phyloP scores from a whole-genome alignment of 1,140 invertebrate species.

The Drosophila kikkawai region DNA sequence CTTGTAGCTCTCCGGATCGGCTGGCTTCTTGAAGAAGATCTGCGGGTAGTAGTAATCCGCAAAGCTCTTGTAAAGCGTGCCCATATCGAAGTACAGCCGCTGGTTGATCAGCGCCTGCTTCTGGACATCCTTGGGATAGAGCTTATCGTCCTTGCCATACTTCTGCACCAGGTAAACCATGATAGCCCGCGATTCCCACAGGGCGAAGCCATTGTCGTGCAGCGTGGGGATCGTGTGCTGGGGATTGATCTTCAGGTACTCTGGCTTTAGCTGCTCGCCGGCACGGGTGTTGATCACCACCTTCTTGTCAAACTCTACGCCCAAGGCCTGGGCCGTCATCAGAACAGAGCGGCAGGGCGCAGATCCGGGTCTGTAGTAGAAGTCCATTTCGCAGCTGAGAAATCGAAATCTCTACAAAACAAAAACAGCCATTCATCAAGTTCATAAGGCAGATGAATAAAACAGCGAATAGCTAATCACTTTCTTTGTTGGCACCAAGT shows the following conservation, averaged over 20 bases:
- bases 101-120: conserved; percentile 89
- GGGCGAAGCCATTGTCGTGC: conserved; percentile 55
- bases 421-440: conserved; percentile 13
- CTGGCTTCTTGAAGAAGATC: conserved; percentile 87
- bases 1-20: conserved; percentile 88
- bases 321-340: conserved; percentile 85
- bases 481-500: conserved; percentile 39
- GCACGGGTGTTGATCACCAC: conserved; percentile 87
- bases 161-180: conserved; percentile 86
- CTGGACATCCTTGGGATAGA: conserved; percentile 89
- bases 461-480: conserved; percentile 34
- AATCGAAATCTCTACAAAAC: conserved; percentile 1
- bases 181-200: conserved; percentile 84
- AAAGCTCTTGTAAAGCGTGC: conserved; percentile 88
- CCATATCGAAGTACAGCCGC: conserved; percentile 90
- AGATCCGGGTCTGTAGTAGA: conserved; percentile 90
- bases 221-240: conserved; percentile 81
- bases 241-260: conserved; percentile 86
- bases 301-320: conserved; percentile 84
- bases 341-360: conserved; percentile 87
- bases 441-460: conserved; percentile 14
- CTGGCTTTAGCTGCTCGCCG: conserved; percentile 88
- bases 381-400: conserved; percentile 61
- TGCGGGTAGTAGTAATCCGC: conserved; percentile 89
- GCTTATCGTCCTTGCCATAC: conserved; percentile 86